Evolutionary conservation across 2,888 invertebrate genomes (phyloP), one percentile per base, ranked within the genome.

Genomic region (Drosophila paucipuncta): DNA sequence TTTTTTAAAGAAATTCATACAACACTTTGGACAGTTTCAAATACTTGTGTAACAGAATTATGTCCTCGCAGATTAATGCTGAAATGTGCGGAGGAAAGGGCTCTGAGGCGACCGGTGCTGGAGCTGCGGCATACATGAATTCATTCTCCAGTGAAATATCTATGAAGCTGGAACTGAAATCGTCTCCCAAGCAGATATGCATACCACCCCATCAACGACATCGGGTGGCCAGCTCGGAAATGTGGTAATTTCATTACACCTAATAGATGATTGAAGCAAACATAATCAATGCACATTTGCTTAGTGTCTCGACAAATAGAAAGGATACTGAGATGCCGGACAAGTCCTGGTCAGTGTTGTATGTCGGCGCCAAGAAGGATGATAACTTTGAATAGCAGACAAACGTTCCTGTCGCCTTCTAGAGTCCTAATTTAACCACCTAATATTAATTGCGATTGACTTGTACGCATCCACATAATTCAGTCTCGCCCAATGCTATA

Each of bases 341-440:
- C 63, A 90, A 87, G 37, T 85, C 87, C 18, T 90, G 84, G 80
- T 87, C 87, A 18, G 87, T 87, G 1, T 57, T 87, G 11, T 87
- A 89, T 47, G 52, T 90, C 9, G 86, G 90, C 9, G n/a, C 63
- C 33, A 68, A 59, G 41, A 85, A 76, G 68, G 72, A 78, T 33
- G 72, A 75, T 10, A 28, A 30, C 25, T 58, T 69, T 39, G 70
- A 90, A 49, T 74, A 76, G 37, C 30, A 57, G 16, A 49, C 22
- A 37, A 22, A 41, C 22, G 31, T 28, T 37, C 22, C 13, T 37
- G 11, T 28, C 31, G 43, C 28, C 25, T 41, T 52, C 30, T 10
- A 39, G 43, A 47, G 28, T 57, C 13, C n/a, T 11, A 30, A 30
- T 28, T 9, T 11, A 22, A 22, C 16, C 25, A 43, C 53, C 37